Conservation (phyloP, 1,140 invertebrate genomes). For the Adoxophyes honmai region DNA sequence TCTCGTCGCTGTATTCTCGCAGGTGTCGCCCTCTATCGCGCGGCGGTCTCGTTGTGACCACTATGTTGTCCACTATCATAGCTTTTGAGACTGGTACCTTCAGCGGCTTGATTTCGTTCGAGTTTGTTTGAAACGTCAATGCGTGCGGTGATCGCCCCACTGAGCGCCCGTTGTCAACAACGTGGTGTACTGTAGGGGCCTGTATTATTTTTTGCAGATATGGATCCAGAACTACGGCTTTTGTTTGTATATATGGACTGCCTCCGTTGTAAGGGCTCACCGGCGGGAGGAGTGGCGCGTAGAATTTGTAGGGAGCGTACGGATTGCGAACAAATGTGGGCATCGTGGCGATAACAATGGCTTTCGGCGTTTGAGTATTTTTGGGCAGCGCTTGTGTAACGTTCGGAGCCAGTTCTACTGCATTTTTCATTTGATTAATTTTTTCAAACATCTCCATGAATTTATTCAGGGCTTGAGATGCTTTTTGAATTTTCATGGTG, state of each 20-base stretch:
- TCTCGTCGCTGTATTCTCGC: too few species aligned
- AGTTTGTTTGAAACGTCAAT: constrained; percentile 55
- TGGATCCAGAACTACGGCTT: too few species aligned
- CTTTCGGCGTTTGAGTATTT: not conserved
- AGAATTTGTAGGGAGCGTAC: too few species aligned
- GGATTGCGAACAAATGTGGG: too few species aligned
- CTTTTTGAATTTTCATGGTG: constrained; percentile 16
- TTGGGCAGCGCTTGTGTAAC: constrained; percentile 1
- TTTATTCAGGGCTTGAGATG: constrained; percentile 33
- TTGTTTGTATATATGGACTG: too few species aligned
- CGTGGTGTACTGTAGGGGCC: not conserved
- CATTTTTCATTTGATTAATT: constrained; percentile 36
- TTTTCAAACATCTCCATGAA: constrained; percentile 52
- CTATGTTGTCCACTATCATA: constrained; percentile 50
- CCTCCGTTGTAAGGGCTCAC: too few species aligned
- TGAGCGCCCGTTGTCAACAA: too few species aligned
- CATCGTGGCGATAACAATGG: too few species aligned
- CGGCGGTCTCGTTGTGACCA: constrained; percentile 37
- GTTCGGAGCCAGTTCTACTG: not conserved
- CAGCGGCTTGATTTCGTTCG: constrained; percentile 51
- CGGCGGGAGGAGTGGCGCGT: too few species aligned
- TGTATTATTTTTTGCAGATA: not conserved
- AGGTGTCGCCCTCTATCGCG: not conserved
- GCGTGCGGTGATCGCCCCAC: too few species aligned
- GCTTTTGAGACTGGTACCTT: constrained; percentile 41